phyloP scores from a whole-genome alignment of 2,113 vertebrate species.

The Microcebus lehilahytsara region DNA sequence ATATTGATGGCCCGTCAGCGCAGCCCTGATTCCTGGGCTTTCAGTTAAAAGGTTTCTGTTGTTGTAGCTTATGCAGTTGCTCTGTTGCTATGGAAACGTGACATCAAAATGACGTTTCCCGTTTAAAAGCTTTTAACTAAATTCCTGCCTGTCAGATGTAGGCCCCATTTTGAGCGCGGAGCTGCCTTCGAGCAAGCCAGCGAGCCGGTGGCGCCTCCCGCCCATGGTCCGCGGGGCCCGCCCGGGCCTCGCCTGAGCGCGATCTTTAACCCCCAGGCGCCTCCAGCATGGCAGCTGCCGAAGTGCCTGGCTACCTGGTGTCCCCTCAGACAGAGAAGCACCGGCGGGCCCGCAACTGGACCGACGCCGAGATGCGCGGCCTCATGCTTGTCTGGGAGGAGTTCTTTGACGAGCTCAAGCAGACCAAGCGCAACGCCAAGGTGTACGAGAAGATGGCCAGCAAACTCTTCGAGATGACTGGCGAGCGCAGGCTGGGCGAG shows the following conservation, averaged over 20 bases:
- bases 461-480: slow-evolving; percentile 96
- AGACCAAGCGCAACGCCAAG: slow-evolving; percentile 98
- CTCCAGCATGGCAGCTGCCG: slow-evolving; percentile 92
- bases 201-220: slow-evolving; percentile 68
- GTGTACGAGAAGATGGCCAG: slow-evolving; percentile 99
- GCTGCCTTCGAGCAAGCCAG: slow-evolving; percentile 85
- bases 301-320: slow-evolving; percentile 91
- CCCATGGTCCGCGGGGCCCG: slow-evolving; percentile 81
- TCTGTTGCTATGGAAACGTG: slow-evolving; percentile 98
- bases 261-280: slow-evolving; percentile 84
- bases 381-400: slow-evolving; percentile 98
- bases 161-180: slow-evolving; percentile 98
- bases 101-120: slow-evolving; percentile 98
- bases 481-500: slow-evolving; percentile 96
- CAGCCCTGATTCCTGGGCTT: slow-evolving; percentile 94
- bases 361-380: slow-evolving; percentile 97
- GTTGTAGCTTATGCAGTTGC: slow-evolving; percentile 92
- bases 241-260: slow-evolving; percentile 80
- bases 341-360: slow-evolving; percentile 98
- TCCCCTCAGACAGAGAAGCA: slow-evolving; percentile 94
- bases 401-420: slow-evolving; percentile 95
- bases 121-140: slow-evolving; percentile 99
- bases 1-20: slow-evolving; percentile 91
- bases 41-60: slow-evolving; percentile 99
- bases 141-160: slow-evolving; percentile 97